Evolutionary conservation across 2,113 vertebrate species (phyloP).

Genomic region (Albula glossodonta): DNA sequence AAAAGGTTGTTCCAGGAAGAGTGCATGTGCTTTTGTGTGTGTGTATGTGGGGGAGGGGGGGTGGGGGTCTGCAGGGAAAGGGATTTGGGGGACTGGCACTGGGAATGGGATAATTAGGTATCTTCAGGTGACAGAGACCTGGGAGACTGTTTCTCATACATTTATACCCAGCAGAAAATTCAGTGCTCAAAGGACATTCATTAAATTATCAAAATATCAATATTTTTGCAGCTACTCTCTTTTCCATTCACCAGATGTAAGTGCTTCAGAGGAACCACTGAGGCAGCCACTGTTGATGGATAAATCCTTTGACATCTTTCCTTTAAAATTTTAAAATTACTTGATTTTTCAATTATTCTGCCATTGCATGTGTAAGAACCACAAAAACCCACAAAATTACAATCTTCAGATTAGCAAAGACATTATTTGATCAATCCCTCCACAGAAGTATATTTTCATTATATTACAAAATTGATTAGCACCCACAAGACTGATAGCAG

Average conservation of each 20-base stretch:
- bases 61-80: neutral
- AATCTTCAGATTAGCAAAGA: neutral
- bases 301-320: neutral
- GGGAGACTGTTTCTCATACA: neutral
- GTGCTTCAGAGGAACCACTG: conserved; percentile 10
- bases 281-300: conserved; percentile 61
- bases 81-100: neutral
- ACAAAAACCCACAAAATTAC: neutral
- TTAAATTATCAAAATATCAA: neutral
- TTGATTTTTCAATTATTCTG: neutral
- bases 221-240: neutral
- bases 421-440: neutral
- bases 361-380: neutral
- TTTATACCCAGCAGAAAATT: neutral
- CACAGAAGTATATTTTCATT: neutral
- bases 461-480: neutral
- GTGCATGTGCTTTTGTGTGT: too few relatives aligned
- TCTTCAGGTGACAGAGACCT: neutral
- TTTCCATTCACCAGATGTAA: neutral
- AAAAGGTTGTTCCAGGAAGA: too few relatives aligned
- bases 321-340: neutral
- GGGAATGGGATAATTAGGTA: neutral
- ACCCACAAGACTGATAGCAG: neutral
- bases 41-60: too few relatives aligned
- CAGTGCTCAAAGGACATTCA: neutral